Base-by-base conservation (phyloP, 2,888 invertebrate genomes). In the Chymomyza caudatula region DNA sequence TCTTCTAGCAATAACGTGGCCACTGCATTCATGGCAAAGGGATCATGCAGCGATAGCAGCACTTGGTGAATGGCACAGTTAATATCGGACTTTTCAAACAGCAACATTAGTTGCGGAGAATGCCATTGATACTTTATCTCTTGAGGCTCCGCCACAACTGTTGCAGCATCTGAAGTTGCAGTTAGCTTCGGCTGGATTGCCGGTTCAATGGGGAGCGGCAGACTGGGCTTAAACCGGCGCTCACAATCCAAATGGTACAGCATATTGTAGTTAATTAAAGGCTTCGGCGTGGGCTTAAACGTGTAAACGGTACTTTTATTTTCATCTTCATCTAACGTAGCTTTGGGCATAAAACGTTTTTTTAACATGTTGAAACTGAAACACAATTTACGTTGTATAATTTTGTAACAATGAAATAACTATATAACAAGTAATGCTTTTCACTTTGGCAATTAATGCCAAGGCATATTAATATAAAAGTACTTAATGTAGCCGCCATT, bases 1-100 rank as follows among this genome's bases (percentile, higher is more conserved):
- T 89, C 89, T 61, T 89, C 88, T 2, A 89, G 75, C 1, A 87
- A 70, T 0, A 86, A 73, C 2, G 80, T 81, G 53, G 73, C 76
- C 47, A 88, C 74, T 1, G 76, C 73, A 54, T 78, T 73, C 1
- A 57, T 19, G 1, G 73, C 65, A 17, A 77, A 71, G 0, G 87
- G 86, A 22, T 76, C 67, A 37, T 84, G 77, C 15, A 88, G 47
- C 0, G 88, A 87, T 44, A 84, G 73, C 0, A 66, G 61, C 4
- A 89, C 63, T 59, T 82, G 69, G 60, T 88, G 77, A 0, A 81
- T 37, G 8, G 88, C 86, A 5, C 88, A 81, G 56, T 88, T 78
- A 22, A 88, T 63, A 58, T 89, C 89, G 2, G 84, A 80, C 3
- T 78, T 75, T 15, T 73, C 76, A 61, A 87, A 85, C 13, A 89